Base-by-base conservation (phyloP, 2,888 invertebrate species). In the Sialis fuliginosa region DNA sequence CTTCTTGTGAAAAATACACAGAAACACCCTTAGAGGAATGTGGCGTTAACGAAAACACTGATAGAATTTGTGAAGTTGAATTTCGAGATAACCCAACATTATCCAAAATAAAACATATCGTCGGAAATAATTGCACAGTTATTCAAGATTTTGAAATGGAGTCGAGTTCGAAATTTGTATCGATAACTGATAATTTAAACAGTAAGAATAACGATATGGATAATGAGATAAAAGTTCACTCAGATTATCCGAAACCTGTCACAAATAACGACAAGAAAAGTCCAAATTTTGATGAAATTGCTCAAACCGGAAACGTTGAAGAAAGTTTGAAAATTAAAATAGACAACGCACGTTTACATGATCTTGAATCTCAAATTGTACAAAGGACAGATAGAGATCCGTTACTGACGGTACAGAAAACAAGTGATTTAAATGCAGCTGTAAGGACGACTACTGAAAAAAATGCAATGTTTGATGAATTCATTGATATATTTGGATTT, bases 61-160 rank as follows among this genome's bases (percentile, higher is more conserved):
- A 53, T n/a, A 54, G 55, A 53, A 58, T 68, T 6, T 83, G 82
- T 58, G 71, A 72, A 53, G 61, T 82, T 50, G 69, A 73, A 13
- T 71, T 78, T 54, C 61, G 78, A 48, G 77, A 81, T 58, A 75
- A 77, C 55, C 77, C 78, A 1, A 81, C 81, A 79, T 58, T 75
- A 31, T 70, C 70, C 43, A 76, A 73, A 58, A 70, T 71, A 42
- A 74, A 77, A 56, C 68, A 74, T 9, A 68, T 82, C 48, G 60
- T 75, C 43, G 64, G 70, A 30, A 79, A 81, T 54, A 82, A 82
- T 56, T 81, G 81, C 57, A 79, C 79, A 2, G 61, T 65, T 43
- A 64, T 70, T 44, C 74, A 74, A 68, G 61, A 62, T 50, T 75
- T 65, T 55, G 65, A 64, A 33, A 66, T 66, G 48, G 58, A 65